A percentile compares a stretch with the other conserved stretches of the same genome.
These are phyloP conservation scores for Octomys mimax DNA, from an alignment of 2,797 vertebrate genomes.

Conservation along the genomic window DNA sequence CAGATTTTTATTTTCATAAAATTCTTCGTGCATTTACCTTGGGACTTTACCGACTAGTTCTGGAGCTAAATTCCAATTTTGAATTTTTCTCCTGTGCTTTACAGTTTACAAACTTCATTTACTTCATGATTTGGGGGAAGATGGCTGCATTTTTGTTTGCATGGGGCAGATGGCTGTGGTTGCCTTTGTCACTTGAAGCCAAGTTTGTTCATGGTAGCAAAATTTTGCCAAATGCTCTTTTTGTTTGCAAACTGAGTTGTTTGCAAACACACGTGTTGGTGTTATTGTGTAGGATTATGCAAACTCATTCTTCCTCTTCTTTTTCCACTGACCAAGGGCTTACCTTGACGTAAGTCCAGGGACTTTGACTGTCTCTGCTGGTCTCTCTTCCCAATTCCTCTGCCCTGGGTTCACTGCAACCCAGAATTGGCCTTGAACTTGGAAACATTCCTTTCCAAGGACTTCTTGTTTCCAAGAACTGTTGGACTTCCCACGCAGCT, in stretches of 20 bases:
- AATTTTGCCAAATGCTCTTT: neutral
- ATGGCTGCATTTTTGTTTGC: neutral
- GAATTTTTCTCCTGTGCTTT: slow-evolving; percentile 12
- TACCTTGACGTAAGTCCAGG: neutral
- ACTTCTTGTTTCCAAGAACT: no score
- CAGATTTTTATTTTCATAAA: neutral
- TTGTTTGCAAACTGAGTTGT: neutral
- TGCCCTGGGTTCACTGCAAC: neutral
- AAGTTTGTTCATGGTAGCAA: neutral
- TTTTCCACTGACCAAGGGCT: neutral
- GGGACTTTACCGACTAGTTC: neutral
- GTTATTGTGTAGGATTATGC: neutral
- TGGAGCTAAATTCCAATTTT: neutral
- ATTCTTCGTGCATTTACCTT: neutral
- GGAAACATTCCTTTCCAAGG: neutral
- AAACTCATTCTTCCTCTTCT: neutral
- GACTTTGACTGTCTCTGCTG: neutral
- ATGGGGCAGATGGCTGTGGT: neutral
- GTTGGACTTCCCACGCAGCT: neutral
- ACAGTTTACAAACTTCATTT: neutral
- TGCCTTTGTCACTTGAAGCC: neutral
- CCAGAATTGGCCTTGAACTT: neutral
- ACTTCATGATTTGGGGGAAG: neutral
- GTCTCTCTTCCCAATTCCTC: neutral
- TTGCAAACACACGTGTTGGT: neutral